A percentile compares a stretch with the other conserved stretches of the same genome.
These are phyloP conservation scores for Clamator glandarius DNA, from an alignment of 2,797 vertebrate genomes.

Conservation along the genomic window DNA sequence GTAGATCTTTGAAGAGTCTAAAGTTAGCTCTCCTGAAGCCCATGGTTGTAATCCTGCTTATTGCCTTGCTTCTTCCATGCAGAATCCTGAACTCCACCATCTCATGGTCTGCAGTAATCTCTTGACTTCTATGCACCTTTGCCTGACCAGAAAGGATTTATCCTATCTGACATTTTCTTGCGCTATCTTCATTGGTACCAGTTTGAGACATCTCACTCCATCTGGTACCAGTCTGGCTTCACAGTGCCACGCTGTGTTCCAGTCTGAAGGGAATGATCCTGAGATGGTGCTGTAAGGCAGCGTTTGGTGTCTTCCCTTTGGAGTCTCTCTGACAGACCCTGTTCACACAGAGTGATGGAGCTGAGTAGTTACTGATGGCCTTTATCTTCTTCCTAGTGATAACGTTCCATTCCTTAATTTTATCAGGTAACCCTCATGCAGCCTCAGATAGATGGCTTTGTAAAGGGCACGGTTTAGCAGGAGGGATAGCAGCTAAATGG, in stretches of 20 bases:
- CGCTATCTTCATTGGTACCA: not conserved
- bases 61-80: no score
- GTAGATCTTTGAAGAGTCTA: no score
- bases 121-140: not conserved
- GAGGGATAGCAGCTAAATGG: slow-evolving; percentile 18
- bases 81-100: no score
- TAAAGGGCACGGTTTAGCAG: not conserved
- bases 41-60: no score
- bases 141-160: not conserved
- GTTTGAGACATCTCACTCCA: not conserved
- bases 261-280: not conserved
- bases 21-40: no score
- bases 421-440: not conserved
- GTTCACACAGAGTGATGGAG: not conserved
- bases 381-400: not conserved
- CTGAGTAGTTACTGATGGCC: not conserved
- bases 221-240: not conserved
- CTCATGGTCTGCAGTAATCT: no score
- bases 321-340: not conserved
- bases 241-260: not conserved
- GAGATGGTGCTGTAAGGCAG: not conserved
- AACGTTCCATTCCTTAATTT: not conserved
- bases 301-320: not conserved
- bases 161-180: not conserved
- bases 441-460: not conserved